A percentile compares a stretch with the other conserved stretches of the same genome.
Evolutionary conservation across 2,113 vertebrate species (phyloP).

Genomic region (Fregata magnificens): DNA sequence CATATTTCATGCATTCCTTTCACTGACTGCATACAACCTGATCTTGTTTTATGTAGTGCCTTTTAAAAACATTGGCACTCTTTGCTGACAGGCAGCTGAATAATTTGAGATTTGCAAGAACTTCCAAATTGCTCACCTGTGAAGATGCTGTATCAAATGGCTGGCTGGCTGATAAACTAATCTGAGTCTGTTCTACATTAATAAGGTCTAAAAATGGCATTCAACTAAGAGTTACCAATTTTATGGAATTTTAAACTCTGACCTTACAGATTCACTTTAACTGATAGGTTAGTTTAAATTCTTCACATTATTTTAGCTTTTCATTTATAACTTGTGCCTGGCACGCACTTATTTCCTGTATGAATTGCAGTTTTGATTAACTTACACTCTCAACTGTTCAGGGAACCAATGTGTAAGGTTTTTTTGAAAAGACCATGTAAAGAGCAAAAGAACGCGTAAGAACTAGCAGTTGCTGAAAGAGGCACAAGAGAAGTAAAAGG

Average conservation of each 20-base stretch:
- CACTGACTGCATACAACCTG: background rate
- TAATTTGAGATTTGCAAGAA: background rate
- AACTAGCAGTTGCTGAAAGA: background rate
- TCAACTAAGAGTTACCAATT: background rate
- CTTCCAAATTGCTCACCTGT: background rate
- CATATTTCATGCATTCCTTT: background rate
- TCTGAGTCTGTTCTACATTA: background rate
- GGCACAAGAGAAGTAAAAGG: background rate
- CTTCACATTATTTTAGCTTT: conserved; percentile 4
- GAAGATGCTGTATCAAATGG: background rate
- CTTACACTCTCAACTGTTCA: background rate
- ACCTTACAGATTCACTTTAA: background rate
- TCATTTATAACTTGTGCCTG: background rate
- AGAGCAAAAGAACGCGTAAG: background rate
- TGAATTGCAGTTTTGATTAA: background rate
- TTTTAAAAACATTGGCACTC: background rate
- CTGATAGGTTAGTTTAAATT: conserved; percentile 18
- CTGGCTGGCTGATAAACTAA: background rate
- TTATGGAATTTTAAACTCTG: background rate
- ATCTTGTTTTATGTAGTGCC: background rate
- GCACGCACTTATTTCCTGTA: background rate
- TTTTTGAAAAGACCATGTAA: background rate
- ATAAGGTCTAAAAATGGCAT: background rate
- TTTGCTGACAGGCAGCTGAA: background rate
- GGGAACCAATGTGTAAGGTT: background rate